Evolutionary conservation across 2,888 invertebrate genomes (phyloP).

Genomic region (Pycnomerus fuliginosus): DNA sequence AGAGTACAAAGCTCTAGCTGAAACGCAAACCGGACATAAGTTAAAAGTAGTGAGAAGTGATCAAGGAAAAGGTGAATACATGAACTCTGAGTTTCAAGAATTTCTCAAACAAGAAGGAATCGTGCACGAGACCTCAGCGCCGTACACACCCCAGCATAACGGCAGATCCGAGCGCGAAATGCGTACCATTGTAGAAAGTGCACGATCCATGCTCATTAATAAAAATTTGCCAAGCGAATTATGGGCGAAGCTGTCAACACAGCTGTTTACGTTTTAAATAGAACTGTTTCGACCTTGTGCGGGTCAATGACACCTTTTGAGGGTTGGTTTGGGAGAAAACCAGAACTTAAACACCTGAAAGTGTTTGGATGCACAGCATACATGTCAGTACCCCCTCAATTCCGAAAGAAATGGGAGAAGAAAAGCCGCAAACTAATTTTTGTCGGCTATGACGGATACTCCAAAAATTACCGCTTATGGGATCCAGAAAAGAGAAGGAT

Average conservation of each 20-base stretch:
- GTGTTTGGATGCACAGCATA: constrained; percentile 33
- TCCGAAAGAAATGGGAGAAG: constrained; percentile 24
- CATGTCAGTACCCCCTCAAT: constrained; percentile 21
- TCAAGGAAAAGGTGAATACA: constrained; percentile 21
- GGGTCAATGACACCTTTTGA: constrained; percentile 28
- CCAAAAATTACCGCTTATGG: constrained; percentile 23
- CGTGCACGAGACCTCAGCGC: constrained; percentile 31
- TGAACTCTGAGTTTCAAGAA: constrained; percentile 2
- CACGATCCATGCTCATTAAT: constrained; percentile 38
- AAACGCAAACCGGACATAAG: constrained; percentile 3
- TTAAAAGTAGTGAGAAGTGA: background rate
- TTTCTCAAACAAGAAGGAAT: constrained; percentile 31
- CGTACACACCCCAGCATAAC: constrained; percentile 39
- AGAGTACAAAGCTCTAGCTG: background rate
- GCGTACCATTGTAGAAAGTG: constrained; percentile 41
- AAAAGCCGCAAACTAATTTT: constrained; percentile 25
- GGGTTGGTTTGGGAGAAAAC: constrained; percentile 29
- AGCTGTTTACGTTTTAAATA: constrained; percentile 39
- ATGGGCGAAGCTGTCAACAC: constrained; percentile 46
- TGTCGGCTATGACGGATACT: constrained; percentile 32
- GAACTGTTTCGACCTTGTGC: constrained; percentile 21
- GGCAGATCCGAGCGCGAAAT: constrained; percentile 39
- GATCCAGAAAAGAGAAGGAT: constrained; percentile 25
- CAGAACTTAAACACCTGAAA: constrained; percentile 29
- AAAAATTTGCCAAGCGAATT: constrained; percentile 32